phyloP scores from a whole-genome alignment of 1,140 invertebrate genomes.

The Paralvinella palmiformis region DNA sequence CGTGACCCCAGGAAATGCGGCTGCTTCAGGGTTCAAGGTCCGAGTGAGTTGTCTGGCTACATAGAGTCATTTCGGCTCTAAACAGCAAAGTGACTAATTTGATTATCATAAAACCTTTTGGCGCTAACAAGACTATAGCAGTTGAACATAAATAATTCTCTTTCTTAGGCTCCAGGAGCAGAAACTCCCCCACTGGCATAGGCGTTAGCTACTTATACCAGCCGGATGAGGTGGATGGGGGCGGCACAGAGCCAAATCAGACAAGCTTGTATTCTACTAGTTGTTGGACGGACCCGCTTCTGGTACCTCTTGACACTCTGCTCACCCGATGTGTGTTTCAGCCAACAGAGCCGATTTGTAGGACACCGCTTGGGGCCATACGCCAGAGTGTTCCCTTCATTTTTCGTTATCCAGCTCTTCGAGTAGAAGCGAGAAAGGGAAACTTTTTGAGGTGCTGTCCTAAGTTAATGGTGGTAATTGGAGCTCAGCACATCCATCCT shows the following conservation, averaged over 20 bases:
- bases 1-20: no score
- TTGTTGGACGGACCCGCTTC: background rate
- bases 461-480: constrained; percentile 21
- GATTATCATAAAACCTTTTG: background rate
- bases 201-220: background rate
- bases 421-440: constrained; percentile 16
- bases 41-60: background rate
- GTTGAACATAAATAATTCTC: background rate
- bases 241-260: background rate
- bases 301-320: background rate
- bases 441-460: constrained; percentile 17
- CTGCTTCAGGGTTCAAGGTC: no score
- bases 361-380: constrained; percentile 4
- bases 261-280: background rate
- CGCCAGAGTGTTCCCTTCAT: constrained; percentile 20
- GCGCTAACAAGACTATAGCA: background rate
- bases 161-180: background rate
- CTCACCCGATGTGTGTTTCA: background rate
- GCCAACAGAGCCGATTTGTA: background rate
- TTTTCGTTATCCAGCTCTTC: constrained; percentile 18
- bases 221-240: background rate
- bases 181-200: background rate
- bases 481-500: constrained; percentile 25
- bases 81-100: background rate
- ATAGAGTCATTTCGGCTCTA: background rate